Base-by-base conservation (phyloP, 2,797 vertebrate species). In the Allobates femoralis region DNA sequence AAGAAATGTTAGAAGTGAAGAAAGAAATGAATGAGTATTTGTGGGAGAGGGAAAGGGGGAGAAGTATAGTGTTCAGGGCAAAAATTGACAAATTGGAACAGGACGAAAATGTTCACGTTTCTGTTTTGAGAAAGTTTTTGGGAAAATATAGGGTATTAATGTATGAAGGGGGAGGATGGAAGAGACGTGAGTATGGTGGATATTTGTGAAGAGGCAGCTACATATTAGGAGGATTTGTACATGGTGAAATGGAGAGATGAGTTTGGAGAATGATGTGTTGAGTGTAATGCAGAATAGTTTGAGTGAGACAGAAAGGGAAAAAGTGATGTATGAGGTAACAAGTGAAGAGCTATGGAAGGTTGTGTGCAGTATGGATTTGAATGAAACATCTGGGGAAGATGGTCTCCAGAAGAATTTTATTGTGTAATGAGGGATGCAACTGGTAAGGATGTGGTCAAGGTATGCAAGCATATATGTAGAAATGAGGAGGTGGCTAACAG, bases 171-270 rank as follows among this genome's bases (percentile, higher is more conserved):
- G 2, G 30, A 41, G 2, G 28, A 53, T 21, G 23, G 23, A 16
- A 19, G 30, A 55, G 19, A 19, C 21, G 3, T 18, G n/a, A 16
- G 30, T 60, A 2, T 2, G 4, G 10, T 23, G 14, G 19, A 5
- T 46, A 11, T 11, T 5, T 5, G 46, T 79, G n/a, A n/a, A n/a
- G n/a, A n/a, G n/a, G n/a, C n/a, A n/a, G n/a, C n/a, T n/a, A n/a
- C n/a, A n/a, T n/a, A 58, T 79, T 79, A 79, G 58, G 34, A 21
- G 10, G 28, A 21, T 2, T 79, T 79, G 76, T 79, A 79, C 23
- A 19, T 5, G 1, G 15, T 10, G 1, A 58, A n/a, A 12, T 12
- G 6, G 14, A n/a, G 32, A 1, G 56, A 79, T 37, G 19, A 23
- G 21, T 14, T 14, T 79, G 77, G 77, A 79, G 10, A 15, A 16